A percentile compares a stretch with the other conserved stretches of the same genome.
Conservation (phyloP, 2,888 invertebrate species). For the Nemotelus nigrinus region DNA sequence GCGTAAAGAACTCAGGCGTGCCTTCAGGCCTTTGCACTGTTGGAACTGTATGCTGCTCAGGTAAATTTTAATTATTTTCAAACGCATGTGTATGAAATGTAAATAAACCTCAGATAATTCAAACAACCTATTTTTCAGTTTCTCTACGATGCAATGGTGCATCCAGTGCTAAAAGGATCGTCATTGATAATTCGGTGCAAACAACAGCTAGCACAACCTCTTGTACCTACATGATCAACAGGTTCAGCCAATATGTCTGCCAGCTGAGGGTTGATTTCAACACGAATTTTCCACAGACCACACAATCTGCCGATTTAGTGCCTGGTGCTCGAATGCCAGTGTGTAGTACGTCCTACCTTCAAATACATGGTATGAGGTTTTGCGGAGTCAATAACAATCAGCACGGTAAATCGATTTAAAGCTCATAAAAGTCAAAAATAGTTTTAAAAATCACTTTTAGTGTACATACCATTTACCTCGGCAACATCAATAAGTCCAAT, state of each 20-base stretch:
- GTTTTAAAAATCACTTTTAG: slow-evolving; percentile 26
- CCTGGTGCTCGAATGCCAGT: slow-evolving; percentile 45
- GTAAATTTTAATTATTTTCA: slow-evolving; percentile 53
- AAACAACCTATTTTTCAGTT: not conserved
- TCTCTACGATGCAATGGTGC: not conserved
- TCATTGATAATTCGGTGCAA: not conserved
- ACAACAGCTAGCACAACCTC: not conserved
- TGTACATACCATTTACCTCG: slow-evolving; percentile 59
- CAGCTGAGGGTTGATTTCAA: slow-evolving; percentile 61
- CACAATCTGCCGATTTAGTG: slow-evolving; percentile 55
- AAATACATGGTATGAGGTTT: slow-evolving; percentile 59
- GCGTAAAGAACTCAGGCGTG: slow-evolving; percentile 59
- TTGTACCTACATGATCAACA: slow-evolving; percentile 59
- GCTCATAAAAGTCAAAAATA: not conserved
- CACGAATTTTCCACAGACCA: slow-evolving; percentile 55
- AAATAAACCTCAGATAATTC: no score
- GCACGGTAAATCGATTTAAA: slow-evolving; percentile 66
- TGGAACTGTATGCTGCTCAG: slow-evolving; percentile 63
- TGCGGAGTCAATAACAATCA: slow-evolving; percentile 74
- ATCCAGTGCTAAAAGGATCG: slow-evolving; percentile 4
- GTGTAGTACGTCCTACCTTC: slow-evolving; percentile 55
- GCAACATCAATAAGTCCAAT: slow-evolving; percentile 57
- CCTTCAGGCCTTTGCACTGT: slow-evolving; percentile 61
- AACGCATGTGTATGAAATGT: no score
- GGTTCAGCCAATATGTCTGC: slow-evolving; percentile 60